Conservation (phyloP, 2,113 vertebrate genomes). For the Nannospalax galili region DNA sequence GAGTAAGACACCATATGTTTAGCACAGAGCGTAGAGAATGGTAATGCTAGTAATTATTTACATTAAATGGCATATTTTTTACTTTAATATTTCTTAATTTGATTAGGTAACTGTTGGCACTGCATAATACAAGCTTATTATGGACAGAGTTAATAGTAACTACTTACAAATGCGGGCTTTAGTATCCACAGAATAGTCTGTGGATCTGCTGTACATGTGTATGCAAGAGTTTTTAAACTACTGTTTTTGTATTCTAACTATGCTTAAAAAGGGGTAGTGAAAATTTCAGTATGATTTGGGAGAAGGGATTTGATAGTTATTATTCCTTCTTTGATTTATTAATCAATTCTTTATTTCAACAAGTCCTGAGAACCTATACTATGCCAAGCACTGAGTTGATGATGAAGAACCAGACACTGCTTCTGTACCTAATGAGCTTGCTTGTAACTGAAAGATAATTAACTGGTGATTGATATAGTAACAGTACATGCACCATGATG, state of each 20-base stretch:
- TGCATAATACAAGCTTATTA: constrained; percentile 37
- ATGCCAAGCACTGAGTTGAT: not conserved
- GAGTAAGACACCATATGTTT: not conserved
- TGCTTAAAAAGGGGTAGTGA: constrained; percentile 12
- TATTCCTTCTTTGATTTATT: not conserved
- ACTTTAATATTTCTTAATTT: constrained; percentile 48
- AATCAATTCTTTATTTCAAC: constrained; percentile 1
- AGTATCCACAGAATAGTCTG: not conserved
- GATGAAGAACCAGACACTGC: not conserved
- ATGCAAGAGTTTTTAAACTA: constrained; percentile 10
- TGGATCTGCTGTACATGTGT: constrained; percentile 52
- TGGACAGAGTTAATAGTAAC: constrained; percentile 20
- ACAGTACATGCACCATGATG: not conserved
- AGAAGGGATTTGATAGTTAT: not conserved
- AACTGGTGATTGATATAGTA: not conserved
- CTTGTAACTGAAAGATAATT: not conserved
- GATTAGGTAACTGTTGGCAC: constrained; percentile 48
- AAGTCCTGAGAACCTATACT: not conserved
- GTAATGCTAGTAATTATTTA: constrained; percentile 43
- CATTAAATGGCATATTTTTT: constrained; percentile 39
- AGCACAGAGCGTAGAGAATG: constrained; percentile 24
- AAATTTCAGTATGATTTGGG: constrained; percentile 19
- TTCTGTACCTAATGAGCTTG: not conserved
- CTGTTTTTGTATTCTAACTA: constrained; percentile 1
- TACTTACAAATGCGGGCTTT: constrained; percentile 62